These are phyloP conservation scores for Serinus canaria DNA, from an alignment of 2,113 vertebrate genomes.

Conservation along the genomic window DNA sequence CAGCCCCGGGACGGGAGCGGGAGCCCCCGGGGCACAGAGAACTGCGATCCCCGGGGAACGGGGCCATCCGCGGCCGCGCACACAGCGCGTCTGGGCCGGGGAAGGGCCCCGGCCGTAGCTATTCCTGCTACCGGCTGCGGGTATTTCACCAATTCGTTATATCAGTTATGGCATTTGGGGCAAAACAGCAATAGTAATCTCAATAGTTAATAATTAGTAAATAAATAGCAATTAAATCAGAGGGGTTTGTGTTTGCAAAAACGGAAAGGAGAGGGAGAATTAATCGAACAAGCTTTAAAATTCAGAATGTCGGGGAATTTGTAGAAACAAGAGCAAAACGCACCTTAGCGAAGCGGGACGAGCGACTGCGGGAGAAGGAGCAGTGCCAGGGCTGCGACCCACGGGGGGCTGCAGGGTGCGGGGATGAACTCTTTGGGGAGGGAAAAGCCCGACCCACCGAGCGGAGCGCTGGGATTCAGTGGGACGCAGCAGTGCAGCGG, in stretches of 20 bases:
- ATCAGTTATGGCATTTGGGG: background rate
- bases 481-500: background rate
- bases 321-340: background rate
- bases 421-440: background rate
- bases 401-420: background rate
- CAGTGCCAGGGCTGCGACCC: background rate
- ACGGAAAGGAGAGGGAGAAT: fast-evolving
- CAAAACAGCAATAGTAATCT: background rate
- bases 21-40: background rate
- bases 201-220: background rate
- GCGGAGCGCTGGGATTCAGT: background rate
- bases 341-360: background rate
- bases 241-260: background rate
- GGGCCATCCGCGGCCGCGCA: background rate
- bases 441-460: background rate
- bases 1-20: background rate
- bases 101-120: background rate
- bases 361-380: background rate
- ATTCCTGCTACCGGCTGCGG: background rate
- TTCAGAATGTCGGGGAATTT: background rate
- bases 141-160: fast-evolving
- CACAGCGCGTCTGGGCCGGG: background rate
- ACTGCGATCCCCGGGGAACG: no score
- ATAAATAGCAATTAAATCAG: background rate
- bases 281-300: background rate